Base-by-base conservation (phyloP, 2,797 vertebrate genomes). In the Sebastes steindachneri region DNA sequence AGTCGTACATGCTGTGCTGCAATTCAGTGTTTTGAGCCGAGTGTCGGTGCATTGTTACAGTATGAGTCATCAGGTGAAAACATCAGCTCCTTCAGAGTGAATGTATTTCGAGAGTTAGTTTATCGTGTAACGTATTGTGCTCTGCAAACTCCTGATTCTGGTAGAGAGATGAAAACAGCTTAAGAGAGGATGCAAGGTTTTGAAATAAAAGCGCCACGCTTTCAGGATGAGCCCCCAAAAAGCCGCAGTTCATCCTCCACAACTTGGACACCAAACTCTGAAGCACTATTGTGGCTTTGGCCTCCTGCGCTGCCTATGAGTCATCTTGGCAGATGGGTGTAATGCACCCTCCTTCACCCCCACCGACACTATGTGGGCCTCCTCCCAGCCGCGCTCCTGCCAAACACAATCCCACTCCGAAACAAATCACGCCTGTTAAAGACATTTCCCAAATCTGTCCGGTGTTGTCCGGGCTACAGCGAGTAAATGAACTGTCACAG, bases 251-350 rank as follows among this genome's bases (percentile, higher is more conserved):
- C 21, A 73, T 86, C 70, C 65, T 19, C 66, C 35, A 60, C 28
- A 28, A 41, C 54, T 21, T 62, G 60, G 66, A 86, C 31, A 10
- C n/a, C 51, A 59, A 62, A 55, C 59, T 73, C 45, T 33, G 15
- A 65, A 68, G 73, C 73, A 35, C 29, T 68, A 4, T 11, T 72
- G 83, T 85, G 77, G 55, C 64, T 68, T 64, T 68, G 65, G 54
- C 73, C 71, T 17, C 26, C 68, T 45, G 48, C 31, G 4, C 55
- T 12, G 31, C 54, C 14, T 41, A 73, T 82, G 83, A 89, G 62
- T 91, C 87, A 89, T 84, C 73, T 35, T 88, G 83, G 85, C 84
- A 83, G 79, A 77, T 41, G 76, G 67, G 28, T 78, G 74, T 62
- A 75, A 68, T 12, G 23, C 55, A 54, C 54, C 80, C 77, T 66